These are phyloP conservation scores for Conus canariensis DNA, from an alignment of 2,888 invertebrate genomes.

Conservation along the genomic window DNA sequence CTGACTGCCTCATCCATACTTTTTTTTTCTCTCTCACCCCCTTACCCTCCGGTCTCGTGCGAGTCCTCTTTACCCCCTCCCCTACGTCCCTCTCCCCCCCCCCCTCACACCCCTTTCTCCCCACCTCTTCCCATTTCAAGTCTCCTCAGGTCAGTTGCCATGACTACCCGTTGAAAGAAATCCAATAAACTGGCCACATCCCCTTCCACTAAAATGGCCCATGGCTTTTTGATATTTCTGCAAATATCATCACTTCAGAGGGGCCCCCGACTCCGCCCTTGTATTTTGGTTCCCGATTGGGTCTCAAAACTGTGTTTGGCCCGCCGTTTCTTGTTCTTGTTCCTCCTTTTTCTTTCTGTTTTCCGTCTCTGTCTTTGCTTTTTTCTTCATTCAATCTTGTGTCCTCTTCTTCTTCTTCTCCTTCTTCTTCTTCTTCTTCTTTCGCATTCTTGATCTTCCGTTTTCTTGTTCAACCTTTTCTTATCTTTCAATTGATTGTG, in stretches of 20 bases:
- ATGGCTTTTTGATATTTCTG: slow-evolving; percentile 54
- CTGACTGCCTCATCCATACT: too few relatives aligned
- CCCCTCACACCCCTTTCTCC: background rate
- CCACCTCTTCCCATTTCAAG: slow-evolving; percentile 5
- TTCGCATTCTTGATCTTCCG: background rate
- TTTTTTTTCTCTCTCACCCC: background rate
- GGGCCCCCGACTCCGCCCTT: slow-evolving; percentile 40
- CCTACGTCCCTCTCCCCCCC: background rate
- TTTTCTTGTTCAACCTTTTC: background rate
- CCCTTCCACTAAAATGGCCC: slow-evolving; percentile 44
- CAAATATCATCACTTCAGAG: slow-evolving; percentile 53
- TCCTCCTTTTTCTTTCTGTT: background rate
- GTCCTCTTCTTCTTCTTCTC: background rate
- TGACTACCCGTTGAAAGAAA: slow-evolving; percentile 51
- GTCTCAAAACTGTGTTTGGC: slow-evolving; percentile 1
- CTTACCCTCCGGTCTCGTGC: background rate
- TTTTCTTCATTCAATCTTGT: background rate
- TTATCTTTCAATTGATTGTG: background rate
- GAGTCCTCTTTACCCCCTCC: background rate
- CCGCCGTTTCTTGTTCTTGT: background rate
- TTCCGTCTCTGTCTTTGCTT: background rate
- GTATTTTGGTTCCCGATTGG: slow-evolving; percentile 36
- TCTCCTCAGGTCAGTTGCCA: slow-evolving; percentile 50
- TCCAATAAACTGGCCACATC: slow-evolving; percentile 51
- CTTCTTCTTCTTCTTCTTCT: background rate